phyloP scores from a whole-genome alignment of 2,113 vertebrate genomes.

The Ophiodon elongatus region DNA sequence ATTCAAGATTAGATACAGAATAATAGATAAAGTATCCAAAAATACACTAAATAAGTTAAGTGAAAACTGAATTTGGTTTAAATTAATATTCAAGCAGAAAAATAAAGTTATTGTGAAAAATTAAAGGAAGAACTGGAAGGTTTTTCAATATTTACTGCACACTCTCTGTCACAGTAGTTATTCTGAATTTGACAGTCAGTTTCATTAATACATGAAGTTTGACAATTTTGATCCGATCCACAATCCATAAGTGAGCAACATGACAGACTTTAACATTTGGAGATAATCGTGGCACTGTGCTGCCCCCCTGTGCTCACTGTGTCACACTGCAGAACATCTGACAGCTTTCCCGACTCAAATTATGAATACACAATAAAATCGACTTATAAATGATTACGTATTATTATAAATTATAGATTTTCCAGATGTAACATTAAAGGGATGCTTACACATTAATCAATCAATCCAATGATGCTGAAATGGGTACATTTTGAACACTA shows the following conservation, averaged over 20 bases:
- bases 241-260: not conserved
- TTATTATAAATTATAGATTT: not conserved
- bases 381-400: not conserved
- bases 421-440: not conserved
- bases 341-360: not conserved
- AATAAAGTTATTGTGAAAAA: not conserved
- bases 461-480: not conserved
- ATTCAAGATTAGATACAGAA: not conserved
- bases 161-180: not conserved
- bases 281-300: slow-evolving; percentile 41
- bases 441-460: not conserved
- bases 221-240: not conserved
- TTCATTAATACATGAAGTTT: not conserved
- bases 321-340: slow-evolving; percentile 8
- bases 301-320: slow-evolving; percentile 60
- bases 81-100: not conserved
- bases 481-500: not conserved
- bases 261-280: not conserved
- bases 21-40: not conserved
- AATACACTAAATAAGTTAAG: not conserved
- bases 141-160: not conserved
- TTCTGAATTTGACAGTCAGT: not conserved
- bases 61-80: not conserved
- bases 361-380: not conserved
- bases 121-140: not conserved